Base-by-base conservation (phyloP, 2,113 vertebrate genomes). In the Sander vitreus region DNA sequence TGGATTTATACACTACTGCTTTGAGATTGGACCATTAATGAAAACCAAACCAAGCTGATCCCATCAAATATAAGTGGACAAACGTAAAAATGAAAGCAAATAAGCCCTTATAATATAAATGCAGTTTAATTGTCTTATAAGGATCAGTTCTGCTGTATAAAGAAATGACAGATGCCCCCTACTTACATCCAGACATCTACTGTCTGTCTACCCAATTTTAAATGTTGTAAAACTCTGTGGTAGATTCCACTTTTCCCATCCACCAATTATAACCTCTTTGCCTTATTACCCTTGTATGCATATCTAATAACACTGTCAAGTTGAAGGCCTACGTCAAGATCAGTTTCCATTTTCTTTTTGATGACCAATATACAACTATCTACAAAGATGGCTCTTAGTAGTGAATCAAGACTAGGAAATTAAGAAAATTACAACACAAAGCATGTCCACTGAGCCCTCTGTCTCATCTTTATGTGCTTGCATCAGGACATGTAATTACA, bases 401-500 rank as follows among this genome's bases (percentile, higher is more conserved):
- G 23, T 5, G 13, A 59, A 14, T 47, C 43, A 14, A 54, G 9
- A n/a, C 15, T 3, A n/a, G 4, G 15, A 64, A 18, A 30, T 63
- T 13, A 23, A 7, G 16, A 0, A 39, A 53, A 62, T 23, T 19
- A 51, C 71, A 33, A 51, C 11, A 19, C 48, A 54, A 43, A 75
- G 25, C 57, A 54, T 53, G 6, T 51, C 36, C 43, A 33, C 18
- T 51, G 48, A 48, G 23, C 1, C 60, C 36, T 63, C 23, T 27
- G 4, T 50, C 10, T 51, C 16, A 25, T 18, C 51, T 55, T 11
- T 43, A 43, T 33, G 64, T 78, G 12, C 12, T 30, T 30, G 33
- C 66, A 72, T 73, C 69, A 50, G 51, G 21, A 36, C 12, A 55
- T 39, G 27, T 25, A 50, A 57, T 57, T 58, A 58, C 5, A 43